Evolutionary conservation across 2,888 invertebrate species (phyloP), one percentile per base, ranked within the genome.

Genomic region (Drosophila ezoana): DNA sequence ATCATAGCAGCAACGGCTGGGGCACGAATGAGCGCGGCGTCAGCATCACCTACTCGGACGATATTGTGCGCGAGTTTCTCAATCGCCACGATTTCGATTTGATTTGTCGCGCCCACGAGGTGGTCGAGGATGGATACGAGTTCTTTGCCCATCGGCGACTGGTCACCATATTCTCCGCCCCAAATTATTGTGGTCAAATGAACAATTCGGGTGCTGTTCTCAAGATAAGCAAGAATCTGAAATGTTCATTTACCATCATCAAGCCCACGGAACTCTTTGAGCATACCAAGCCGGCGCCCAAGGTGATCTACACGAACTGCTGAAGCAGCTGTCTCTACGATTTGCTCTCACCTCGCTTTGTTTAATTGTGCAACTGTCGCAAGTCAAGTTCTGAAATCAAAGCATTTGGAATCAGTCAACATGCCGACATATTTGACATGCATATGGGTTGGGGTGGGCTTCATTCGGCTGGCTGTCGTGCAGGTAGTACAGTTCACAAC

Each of bases 21-120:
- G 98, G 98, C 52, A 98, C 98, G 93, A 99, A 99, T 92, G 98
- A 99, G 91, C 95, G 99, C 89, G 99, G 99, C 49, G 99, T 99
- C 76, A 98, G 98, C 89, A 98, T 98, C 93, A 99, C 98, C 16
- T 99, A 99, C 92, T 98, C 98, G 86, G 97, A 97, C 41, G 98
- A 98, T 94, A 94, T 94, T 18, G 28, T 79, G 1, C n/a, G 10
- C 1, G n/a, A 54, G 1, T 79, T 81, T 93, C 96, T 95, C 1
- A 13, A 1, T 0, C 98, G 98, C 93, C 98, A 98, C 93, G 98
- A 99, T 93, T 96, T 99, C 91, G 98, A 99, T 93, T 95, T 99
- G 92, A 98, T 99, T 92, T 99, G 98, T 93, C 95, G 99, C 90
- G 99, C 98, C 77, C 99, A 99, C 93, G 98, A 99, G 94, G 98